Base-by-base conservation (phyloP, 2,113 vertebrate genomes). In the Garra rufa region DNA sequence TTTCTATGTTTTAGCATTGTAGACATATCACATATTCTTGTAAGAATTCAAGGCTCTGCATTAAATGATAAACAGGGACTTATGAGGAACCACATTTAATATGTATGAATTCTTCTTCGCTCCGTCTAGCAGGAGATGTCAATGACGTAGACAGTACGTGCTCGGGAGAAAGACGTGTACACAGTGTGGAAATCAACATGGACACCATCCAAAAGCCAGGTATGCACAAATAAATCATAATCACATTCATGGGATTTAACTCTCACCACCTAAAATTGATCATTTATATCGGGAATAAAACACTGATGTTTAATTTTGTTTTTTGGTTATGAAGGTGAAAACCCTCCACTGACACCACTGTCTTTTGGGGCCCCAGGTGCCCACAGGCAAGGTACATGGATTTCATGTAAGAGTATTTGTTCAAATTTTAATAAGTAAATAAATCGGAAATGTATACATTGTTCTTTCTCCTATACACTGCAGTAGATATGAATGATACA, bases 401-500 rank as follows among this genome's bases (percentile, higher is more conserved):
- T 46, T 26, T 26, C 30, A 38, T 9, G 15, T 9, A 30, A 34
- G 2, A 8, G 3, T 38, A 69, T 38, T 69, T 69, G 17, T 38
- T 21, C 30, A 69, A 5, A 30, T 14, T 57, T 41, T 55, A 24
- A 30, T 52, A 13, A 41, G 14, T 26, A 82, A 70, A 38, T 77
- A 6, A 55, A 67, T 34, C 9, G 11, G 3, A 11, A 46, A 3
- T 41, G 24, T 34, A 75, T 9, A 28, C 0, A 14, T 15, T 76
- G 26, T 71, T 80, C 34, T 70, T 13, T 80, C 57, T 21, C 65
- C 21, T 75, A 5, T 73, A 43, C 19, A 24, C 55, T 28, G 76
- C 10, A 85, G 74, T 7, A 73, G 13, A 61, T 34, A 34, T 13
- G 19, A 30, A n/a, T 55, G 85, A 82, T 73, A 86, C 87, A n/a